Evolutionary conservation across 2,888 invertebrate genomes (phyloP), one percentile per base, ranked within the genome.

Genomic region (Phlogophora meticulosa): DNA sequence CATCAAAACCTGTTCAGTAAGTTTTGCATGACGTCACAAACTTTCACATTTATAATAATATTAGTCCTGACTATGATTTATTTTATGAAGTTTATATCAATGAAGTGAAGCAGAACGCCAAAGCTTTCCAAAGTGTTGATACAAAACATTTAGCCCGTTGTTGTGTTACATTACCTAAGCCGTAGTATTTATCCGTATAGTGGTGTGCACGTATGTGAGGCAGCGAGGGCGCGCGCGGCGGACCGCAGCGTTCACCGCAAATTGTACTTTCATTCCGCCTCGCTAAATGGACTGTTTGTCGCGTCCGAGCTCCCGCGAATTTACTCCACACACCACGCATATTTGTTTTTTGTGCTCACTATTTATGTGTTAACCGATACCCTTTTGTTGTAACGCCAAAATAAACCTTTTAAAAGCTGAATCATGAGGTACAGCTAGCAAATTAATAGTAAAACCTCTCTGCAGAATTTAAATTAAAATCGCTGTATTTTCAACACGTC

Each of bases 241-340:
- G 70, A 80, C 78, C 83, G 83, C 82, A 82, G 78, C 76, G 84
- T 78, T 88, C 78, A 78, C 90, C 91, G 78, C 91, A 91, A 91
- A 92, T 91, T 88, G 88, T 87, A 90, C 89, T 91, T 89, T 90
- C 88, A 91, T 91, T 89, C 84, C 85, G 84, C 86, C 82, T 78
- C 85, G 87, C 85, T 89, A 88, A 89, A 86, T 82, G 87, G 84
- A 85, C 86, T 88, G 90, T 90, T 90, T 91, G 87, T 87, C 86
- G 85, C 84, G 76, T 76, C 63, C 74, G 68, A 75, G 67, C 69
- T 71, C 61, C 67, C 69, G 71, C 65, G 71, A 78, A 84, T 83
- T 83, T 82, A 85, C 79, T 76, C 65, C 60, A 58, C 73, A 69
- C 64, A 68, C 67, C 36, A 48, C 49, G 73, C 68, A 73, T 57